A percentile compares a stretch with the other conserved stretches of the same genome.
Evolutionary conservation across 2,797 vertebrate species (phyloP).

Genomic region (Coregonus sp.): DNA sequence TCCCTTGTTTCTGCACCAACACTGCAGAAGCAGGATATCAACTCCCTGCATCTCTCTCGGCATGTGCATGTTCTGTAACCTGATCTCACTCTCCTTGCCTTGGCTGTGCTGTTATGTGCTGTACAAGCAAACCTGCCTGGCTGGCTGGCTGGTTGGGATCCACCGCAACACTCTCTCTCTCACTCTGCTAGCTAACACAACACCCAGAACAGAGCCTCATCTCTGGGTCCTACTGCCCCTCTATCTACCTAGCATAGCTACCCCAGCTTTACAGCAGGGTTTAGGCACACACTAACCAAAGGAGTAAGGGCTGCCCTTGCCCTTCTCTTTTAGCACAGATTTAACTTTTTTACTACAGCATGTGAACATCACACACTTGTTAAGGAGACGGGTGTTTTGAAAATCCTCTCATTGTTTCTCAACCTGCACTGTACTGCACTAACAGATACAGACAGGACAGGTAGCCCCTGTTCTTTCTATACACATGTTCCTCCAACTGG

Average conservation of each 20-base stretch:
- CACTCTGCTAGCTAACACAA: conserved; percentile 62
- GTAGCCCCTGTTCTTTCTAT: not conserved
- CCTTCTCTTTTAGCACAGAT: no score
- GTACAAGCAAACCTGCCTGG: not conserved
- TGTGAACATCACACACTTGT: no score
- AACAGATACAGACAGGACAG: not conserved
- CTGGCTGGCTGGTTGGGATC: conserved; percentile 59
- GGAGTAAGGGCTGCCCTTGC: no score
- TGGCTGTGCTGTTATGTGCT: conserved; percentile 63
- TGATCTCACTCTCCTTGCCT: conserved; percentile 71
- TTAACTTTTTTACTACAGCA: no score
- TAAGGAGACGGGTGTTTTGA: no score
- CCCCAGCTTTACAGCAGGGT: not conserved
- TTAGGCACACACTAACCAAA: not conserved
- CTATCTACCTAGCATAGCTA: not conserved
- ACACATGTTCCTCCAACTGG: not conserved
- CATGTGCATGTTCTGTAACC: conserved; percentile 81
- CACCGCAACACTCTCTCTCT: conserved; percentile 49
- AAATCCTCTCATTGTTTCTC: no score
- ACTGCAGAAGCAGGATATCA: conserved; percentile 58
- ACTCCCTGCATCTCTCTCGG: conserved; percentile 65
- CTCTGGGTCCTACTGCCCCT: conserved; percentile 69
- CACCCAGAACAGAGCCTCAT: conserved; percentile 28
- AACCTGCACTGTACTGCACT: no score
- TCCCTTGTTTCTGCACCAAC: conserved; percentile 16